A percentile compares a stretch with the other conserved stretches of the same genome.
These are phyloP conservation scores for Hypotaenidia okinawae DNA, from an alignment of 2,797 vertebrate species.

Conservation along the genomic window DNA sequence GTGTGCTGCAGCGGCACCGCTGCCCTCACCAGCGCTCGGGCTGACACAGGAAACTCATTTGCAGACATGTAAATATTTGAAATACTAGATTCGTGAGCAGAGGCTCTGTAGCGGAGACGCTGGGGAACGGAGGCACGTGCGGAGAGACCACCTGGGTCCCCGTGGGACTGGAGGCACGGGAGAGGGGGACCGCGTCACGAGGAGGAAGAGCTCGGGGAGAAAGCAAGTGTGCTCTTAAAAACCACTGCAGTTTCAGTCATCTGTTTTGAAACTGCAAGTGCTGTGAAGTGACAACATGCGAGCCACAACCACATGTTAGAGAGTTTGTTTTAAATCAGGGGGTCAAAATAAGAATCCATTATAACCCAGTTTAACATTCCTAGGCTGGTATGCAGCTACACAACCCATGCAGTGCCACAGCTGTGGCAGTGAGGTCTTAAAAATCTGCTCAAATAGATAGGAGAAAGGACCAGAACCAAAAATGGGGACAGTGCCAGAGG, in stretches of 20 bases:
- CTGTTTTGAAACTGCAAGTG: conserved; percentile 57
- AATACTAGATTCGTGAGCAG: background rate
- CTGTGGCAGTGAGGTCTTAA: background rate
- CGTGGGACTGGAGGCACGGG: background rate
- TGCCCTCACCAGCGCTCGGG: background rate
- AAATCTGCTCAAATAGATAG: background rate
- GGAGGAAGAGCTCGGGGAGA: background rate
- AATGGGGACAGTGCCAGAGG: background rate
- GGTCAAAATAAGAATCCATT: conserved; percentile 54
- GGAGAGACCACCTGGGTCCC: background rate
- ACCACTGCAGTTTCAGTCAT: background rate
- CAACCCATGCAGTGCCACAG: background rate
- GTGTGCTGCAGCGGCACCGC: accelerated
- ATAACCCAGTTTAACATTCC: conserved; percentile 6
- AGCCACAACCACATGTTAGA: conserved; percentile 53
- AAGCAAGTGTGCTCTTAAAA: background rate
- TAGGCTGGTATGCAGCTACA: background rate
- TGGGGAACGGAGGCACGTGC: background rate
- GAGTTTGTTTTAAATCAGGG: conserved; percentile 57
- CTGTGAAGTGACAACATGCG: conserved; percentile 35
- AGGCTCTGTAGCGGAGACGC: accelerated
- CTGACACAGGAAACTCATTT: background rate
- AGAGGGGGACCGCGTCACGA: background rate
- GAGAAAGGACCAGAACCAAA: background rate
- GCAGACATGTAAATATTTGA: background rate